Percentiles rank a stretch among this genome's conserved stretches.
phyloP scores from a whole-genome alignment of 2,113 vertebrate genomes.

The Murina feae region DNA sequence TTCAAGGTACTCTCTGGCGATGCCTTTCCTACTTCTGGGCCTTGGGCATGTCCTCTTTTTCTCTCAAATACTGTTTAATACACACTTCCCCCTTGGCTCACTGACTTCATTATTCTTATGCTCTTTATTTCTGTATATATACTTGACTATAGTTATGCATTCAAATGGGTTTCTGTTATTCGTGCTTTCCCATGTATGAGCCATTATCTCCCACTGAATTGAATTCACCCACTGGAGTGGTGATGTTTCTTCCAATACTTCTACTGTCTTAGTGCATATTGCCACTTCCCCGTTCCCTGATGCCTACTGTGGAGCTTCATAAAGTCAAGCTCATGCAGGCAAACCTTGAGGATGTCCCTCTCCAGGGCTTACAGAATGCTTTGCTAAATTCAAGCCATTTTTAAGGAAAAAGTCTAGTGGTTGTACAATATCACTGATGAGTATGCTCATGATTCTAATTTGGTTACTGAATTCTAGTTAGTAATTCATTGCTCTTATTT shows the following conservation, averaged over 20 bases:
- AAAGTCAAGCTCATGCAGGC: neutral
- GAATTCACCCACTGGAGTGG: neutral
- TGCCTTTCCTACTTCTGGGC: neutral
- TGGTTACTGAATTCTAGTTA: neutral
- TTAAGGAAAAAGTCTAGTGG: neutral
- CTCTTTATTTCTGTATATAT: neutral
- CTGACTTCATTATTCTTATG: neutral
- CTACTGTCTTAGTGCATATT: neutral
- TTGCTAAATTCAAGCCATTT: neutral
- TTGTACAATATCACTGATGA: neutral
- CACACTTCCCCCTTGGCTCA: neutral
- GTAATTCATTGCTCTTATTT: neutral
- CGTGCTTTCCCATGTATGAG: neutral
- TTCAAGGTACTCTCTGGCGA: too few species aligned
- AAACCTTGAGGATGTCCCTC: neutral
- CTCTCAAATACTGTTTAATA: neutral
- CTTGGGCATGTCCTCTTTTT: neutral
- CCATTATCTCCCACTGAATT: neutral
- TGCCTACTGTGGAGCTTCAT: fast-evolving
- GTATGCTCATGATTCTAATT: neutral
- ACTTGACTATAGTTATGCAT: neutral
- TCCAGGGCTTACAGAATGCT: neutral
- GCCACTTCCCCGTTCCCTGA: neutral
- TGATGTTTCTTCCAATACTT: neutral
- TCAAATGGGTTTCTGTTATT: neutral